Conservation (phyloP, 2,888 invertebrate genomes). For the Druceiella hillmani region DNA sequence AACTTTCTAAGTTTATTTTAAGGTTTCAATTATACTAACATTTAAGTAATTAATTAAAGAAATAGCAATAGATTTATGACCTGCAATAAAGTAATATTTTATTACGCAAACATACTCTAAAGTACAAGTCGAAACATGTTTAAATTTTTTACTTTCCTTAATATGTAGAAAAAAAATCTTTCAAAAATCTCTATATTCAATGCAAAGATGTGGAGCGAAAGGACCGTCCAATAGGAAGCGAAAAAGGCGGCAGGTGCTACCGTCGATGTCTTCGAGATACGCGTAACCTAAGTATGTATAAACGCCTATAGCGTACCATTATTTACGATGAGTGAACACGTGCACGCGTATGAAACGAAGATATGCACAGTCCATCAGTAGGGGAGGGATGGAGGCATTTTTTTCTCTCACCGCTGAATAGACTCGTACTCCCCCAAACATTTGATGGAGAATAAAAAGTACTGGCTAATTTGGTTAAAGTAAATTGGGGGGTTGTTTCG, state of each 20-base stretch:
- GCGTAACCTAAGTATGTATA: conserved; percentile 38
- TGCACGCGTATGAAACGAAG: conserved; percentile 51
- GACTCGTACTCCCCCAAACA: conserved; percentile 53
- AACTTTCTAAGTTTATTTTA: too few species aligned
- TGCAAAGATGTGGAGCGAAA: conserved; percentile 18
- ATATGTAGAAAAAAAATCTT: too few species aligned
- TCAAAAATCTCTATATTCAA: too few species aligned
- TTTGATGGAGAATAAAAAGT: conserved; percentile 52
- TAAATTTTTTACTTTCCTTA: too few species aligned
- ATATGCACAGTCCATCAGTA: conserved; percentile 29
- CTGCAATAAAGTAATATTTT: too few species aligned
- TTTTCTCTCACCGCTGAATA: conserved; percentile 47
- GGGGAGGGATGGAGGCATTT: conserved; percentile 38
- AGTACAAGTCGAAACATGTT: too few species aligned
- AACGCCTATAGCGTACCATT: conserved; percentile 12
- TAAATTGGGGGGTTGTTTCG: conserved; percentile 56
- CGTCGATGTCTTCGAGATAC: conserved; percentile 38
- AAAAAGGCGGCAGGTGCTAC: conserved; percentile 46
- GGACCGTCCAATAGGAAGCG: conserved; percentile 45
- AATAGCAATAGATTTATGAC: too few species aligned
- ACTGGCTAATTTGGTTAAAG: conserved; percentile 57
- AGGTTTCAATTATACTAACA: too few species aligned
- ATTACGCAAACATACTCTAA: too few species aligned
- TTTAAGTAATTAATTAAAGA: too few species aligned
- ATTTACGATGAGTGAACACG: conserved; percentile 51